Evolutionary conservation across 2,113 vertebrate species (phyloP).

Genomic region (Hystrix brachyura): DNA sequence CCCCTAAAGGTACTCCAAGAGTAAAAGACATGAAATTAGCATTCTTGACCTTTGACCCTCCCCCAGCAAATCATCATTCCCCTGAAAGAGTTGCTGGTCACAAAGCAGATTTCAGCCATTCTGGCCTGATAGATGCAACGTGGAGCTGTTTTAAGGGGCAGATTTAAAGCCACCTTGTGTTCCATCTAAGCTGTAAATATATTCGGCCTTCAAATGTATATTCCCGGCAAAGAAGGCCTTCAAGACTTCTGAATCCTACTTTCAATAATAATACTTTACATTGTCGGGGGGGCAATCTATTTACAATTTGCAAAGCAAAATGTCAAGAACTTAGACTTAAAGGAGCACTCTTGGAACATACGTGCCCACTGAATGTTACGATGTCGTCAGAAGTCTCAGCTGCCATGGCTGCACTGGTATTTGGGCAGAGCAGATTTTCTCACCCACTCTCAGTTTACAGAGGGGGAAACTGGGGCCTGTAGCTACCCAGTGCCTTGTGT

Average conservation of each 20-base stretch:
- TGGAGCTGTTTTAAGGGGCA: conserved; percentile 22
- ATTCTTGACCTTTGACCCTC: conserved; percentile 78
- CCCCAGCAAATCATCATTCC: conserved; percentile 75
- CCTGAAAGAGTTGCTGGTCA: conserved; percentile 50
- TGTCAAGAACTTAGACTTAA: conserved; percentile 5
- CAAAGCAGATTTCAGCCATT: conserved; percentile 54
- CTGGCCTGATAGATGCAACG: background rate
- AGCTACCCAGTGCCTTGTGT: background rate
- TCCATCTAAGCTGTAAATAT: conserved; percentile 11
- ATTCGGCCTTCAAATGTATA: conserved; percentile 31
- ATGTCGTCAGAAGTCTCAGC: background rate
- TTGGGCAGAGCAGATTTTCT: background rate
- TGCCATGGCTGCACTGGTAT: background rate
- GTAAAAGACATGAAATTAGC: conserved; percentile 77
- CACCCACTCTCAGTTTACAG: background rate
- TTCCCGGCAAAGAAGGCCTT: conserved; percentile 45
- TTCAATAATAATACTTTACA: conserved; percentile 42
- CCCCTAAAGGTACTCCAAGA: conserved; percentile 71
- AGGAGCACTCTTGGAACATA: background rate
- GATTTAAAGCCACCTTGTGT: conserved; percentile 6
- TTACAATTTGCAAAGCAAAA: conserved; percentile 31
- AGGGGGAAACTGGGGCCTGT: background rate
- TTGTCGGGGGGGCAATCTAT: background rate
- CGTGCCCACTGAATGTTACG: background rate
- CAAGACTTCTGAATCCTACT: background rate